Percentiles rank a stretch among this genome's conserved stretches.
Conservation (phyloP, 2,113 vertebrate genomes). For the Pangasianodon gigas region DNA sequence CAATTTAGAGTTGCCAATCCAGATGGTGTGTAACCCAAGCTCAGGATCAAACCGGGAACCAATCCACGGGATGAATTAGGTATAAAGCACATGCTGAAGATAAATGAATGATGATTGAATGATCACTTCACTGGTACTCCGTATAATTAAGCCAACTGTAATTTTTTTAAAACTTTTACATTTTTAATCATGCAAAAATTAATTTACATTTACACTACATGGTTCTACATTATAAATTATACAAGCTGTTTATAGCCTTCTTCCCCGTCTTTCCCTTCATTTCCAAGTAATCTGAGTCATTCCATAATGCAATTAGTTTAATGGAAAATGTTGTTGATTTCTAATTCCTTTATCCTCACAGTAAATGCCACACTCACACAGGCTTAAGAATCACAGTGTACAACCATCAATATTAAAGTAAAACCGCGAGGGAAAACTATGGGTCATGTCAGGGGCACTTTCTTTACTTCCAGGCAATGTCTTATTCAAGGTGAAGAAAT, state of each 20-base stretch:
- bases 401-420: neutral
- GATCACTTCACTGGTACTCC: neutral
- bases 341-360: neutral
- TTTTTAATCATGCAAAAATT: neutral
- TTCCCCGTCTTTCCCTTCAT: neutral
- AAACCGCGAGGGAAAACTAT: neutral
- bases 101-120: neutral
- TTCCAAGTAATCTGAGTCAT: neutral
- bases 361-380: conserved; percentile 4
- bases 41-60: neutral
- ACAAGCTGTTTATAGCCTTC: neutral
- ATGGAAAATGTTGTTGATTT: conserved; percentile 5
- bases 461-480: neutral
- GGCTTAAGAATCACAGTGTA: neutral
- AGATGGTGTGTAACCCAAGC: neutral
- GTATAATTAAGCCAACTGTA: neutral
- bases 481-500: conserved; percentile 23
- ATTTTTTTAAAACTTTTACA: neutral
- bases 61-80: neutral
- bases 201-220: neutral
- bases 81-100: neutral
- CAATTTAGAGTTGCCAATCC: neutral
- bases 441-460: conserved; percentile 12
- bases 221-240: neutral
- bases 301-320: neutral